Evolutionary conservation across 2,797 vertebrate genomes (phyloP), one percentile per base, ranked within the genome.

Genomic region (Agapornis canus): DNA sequence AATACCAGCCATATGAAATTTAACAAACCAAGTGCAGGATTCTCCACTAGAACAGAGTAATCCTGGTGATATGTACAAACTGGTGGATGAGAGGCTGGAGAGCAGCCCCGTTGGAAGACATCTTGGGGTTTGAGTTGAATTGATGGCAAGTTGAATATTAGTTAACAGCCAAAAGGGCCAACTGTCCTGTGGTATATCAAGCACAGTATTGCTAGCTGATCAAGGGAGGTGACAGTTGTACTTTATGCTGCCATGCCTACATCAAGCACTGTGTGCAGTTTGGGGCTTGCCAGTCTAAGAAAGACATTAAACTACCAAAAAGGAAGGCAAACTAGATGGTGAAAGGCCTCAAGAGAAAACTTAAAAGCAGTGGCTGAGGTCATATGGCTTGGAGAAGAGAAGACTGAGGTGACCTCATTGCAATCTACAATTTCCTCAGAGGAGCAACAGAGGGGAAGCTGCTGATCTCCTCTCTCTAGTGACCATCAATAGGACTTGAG

Each of bases 151-250:
- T n/a, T 57, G n/a, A 31, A 35, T 35, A 17, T 29, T 26, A 48
- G 20, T 18, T 31, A 61, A 22, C 17, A 35, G 9, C 12, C n/a
- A 48, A 49, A 71, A 79, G 6, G 20, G 31, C 12, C 52, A 54
- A 54, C 52, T 21, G 19, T n/a, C 31, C 20, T n/a, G 31, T n/a
- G 52, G 20, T 13, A 12, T n/a, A 54, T 54, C 8, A 4, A 54
- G 31, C 31, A 54, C 31, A n/a, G 7, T 7, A 20, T 11, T 8
- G 6, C 3, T 3, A 32, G 39, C 5, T 3, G 4, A 1, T 2
- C 2, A 1, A 54, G 14, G 11, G 8, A 47, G 17, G 7, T 22
- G 21, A 19, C 21, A 31, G 4, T 19, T 29, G 19, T 20, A 45
- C 20, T 32, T 16, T 81, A 5, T 13, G 25, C 23, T 39, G 22